Conservation (phyloP, 2,888 invertebrate species). For the Pocota personata region DNA sequence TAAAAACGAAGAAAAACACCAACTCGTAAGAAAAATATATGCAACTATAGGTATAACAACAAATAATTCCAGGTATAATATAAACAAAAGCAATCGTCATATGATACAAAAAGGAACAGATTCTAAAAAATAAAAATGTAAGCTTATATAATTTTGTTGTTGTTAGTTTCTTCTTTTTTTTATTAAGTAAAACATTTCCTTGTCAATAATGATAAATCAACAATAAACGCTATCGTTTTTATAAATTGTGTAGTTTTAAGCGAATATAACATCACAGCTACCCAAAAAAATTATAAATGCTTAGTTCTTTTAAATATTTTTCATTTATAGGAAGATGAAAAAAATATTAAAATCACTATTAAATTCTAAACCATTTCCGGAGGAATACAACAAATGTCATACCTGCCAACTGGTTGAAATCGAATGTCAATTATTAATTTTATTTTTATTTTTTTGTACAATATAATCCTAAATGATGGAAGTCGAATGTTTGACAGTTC, state of each 20-base stretch:
- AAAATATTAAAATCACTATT: too few species aligned
- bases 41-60: conserved; percentile 27
- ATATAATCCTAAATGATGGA: not conserved
- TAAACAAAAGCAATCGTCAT: conserved; percentile 49
- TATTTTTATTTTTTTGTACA: not conserved
- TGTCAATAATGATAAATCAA: conserved; percentile 21
- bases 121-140: conserved; percentile 26
- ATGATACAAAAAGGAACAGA: conserved; percentile 37
- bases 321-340: too few species aligned
- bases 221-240: conserved; percentile 5
- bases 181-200: not conserved
- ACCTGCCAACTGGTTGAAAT: conserved; percentile 5
- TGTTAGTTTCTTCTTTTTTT: not conserved
- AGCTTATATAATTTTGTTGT: conserved; percentile 28
- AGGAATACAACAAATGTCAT: not conserved
- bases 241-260: conserved; percentile 22
- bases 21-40: conserved; percentile 16
- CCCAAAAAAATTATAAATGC: not conserved
- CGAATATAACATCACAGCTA: conserved; percentile 20
- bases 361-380: not conserved
- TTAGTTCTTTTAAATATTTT: too few species aligned
- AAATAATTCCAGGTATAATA: conserved; percentile 42
- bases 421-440: not conserved
- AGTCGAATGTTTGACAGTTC: not conserved
- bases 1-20: conserved; percentile 15